phyloP scores from a whole-genome alignment of 2,797 vertebrate genomes.

The Enteromius unitaeniatus region DNA sequence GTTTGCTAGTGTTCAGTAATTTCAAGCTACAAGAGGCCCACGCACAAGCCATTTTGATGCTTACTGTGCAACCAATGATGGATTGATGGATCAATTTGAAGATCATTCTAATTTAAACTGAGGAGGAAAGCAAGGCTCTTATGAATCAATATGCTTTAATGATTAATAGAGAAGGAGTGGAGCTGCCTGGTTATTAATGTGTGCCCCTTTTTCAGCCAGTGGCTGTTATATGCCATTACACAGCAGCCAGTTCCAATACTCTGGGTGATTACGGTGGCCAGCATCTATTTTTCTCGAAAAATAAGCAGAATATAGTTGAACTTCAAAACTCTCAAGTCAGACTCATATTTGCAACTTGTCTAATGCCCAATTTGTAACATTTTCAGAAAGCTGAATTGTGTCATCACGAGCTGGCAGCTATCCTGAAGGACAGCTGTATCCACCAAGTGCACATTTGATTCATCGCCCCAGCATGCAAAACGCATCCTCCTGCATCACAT shows the following conservation, averaged over 20 bases:
- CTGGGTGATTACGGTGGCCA: slow-evolving; percentile 12
- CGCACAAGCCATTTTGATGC: slow-evolving; percentile 52
- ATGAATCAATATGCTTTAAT: slow-evolving; percentile 72
- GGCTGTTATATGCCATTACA: slow-evolving; percentile 50
- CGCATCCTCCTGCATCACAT: slow-evolving; percentile 14
- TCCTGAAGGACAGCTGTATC: slow-evolving; percentile 45
- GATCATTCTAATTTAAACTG: slow-evolving; percentile 66
- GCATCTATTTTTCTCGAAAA: slow-evolving; percentile 10
- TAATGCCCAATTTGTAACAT: neutral
- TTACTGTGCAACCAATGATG: slow-evolving; percentile 63
- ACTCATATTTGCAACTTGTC: neutral
- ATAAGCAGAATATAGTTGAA: slow-evolving; percentile 15
- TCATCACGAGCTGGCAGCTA: slow-evolving; percentile 18
- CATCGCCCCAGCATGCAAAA: slow-evolving; percentile 18
- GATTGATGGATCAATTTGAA: slow-evolving; percentile 67
- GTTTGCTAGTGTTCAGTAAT: slow-evolving; percentile 36
- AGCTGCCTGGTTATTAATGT: slow-evolving; percentile 64
- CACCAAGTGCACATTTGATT: slow-evolving; percentile 36
- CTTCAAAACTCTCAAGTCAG: neutral
- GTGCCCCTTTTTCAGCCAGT: slow-evolving; percentile 52
- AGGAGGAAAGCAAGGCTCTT: slow-evolving; percentile 61
- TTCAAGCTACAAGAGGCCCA: slow-evolving; percentile 33
- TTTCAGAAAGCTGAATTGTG: neutral
- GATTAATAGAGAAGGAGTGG: slow-evolving; percentile 56
- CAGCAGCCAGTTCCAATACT: slow-evolving; percentile 36